Base-by-base conservation (phyloP, 2,888 invertebrate genomes). In the Rhagonycha fulva region DNA sequence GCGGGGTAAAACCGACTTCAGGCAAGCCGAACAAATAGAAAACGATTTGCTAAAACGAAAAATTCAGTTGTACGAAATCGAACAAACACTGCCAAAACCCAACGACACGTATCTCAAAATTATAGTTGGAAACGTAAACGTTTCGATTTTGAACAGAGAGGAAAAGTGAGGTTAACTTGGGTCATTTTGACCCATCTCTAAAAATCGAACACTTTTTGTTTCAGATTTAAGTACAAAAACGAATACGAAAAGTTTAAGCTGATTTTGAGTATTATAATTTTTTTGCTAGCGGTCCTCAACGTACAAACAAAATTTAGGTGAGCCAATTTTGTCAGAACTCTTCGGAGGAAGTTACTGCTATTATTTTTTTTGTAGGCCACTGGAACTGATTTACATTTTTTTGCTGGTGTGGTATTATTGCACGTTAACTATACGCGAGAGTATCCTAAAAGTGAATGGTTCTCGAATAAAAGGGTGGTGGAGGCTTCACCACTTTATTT, bases 361-460 rank as follows among this genome's bases (percentile, higher is more conserved):
- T 0, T 32, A 9, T 62, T 23, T 69, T 61, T 75, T 67, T 87
- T 88, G 7, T 87, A 95, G 96, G 89, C 94, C 95, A 0, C 88
- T 97, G 84, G 97, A 97, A 89, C 89, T 97, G 85, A 93, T 94
- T 83, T 93, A 96, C 84, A 94, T 97, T 90, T 99, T 99, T 89
- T 90, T 99, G 73, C 89, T 99, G 84, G 99, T 99, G 3, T 99
- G 99, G 99, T 99, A 99, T 89, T 99, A 99, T 89, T 99, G 99
- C 88, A 99, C 99, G 12, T 90, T 99, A 82, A 99, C 99, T 72
- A 99, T 99, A 86, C 93, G 99, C 78, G 99, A 99, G 89, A 97
- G 97, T 85, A 99, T 99, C 87, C 91, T 99, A 68, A 97, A 97
- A 88, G 97, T 99, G 73, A 99, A 99, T 88, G 99, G 99, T 0